These are phyloP conservation scores for Propithecus deckenii DNA, from an alignment of 2,797 vertebrate genomes.

Conservation along the genomic window DNA sequence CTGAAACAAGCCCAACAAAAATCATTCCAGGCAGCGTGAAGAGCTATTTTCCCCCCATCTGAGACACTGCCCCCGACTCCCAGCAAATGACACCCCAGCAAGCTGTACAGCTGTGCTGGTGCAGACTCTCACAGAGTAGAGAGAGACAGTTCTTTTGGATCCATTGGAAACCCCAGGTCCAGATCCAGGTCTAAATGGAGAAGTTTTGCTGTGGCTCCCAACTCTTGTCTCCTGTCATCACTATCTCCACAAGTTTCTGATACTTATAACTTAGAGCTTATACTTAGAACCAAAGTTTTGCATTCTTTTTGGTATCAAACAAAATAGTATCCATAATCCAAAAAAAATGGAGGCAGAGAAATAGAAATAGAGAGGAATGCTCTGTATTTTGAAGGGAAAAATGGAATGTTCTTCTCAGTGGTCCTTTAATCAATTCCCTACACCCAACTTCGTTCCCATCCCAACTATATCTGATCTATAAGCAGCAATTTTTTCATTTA, in stretches of 20 bases:
- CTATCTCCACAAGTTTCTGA: not conserved
- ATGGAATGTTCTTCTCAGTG: not conserved
- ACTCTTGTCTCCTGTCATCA: not conserved
- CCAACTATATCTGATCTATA: not conserved
- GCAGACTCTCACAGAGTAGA: not conserved
- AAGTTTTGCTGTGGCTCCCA: not conserved
- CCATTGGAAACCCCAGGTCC: not conserved
- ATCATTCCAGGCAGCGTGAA: not conserved
- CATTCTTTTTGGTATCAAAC: not conserved
- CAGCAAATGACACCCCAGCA: not conserved
- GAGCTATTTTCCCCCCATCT: not conserved
- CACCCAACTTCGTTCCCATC: not conserved
- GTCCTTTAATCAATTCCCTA: not conserved
- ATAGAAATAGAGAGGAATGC: not conserved
- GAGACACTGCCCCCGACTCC: not conserved
- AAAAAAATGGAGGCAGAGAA: not conserved
- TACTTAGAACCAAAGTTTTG: not conserved
- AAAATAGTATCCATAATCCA: not conserved
- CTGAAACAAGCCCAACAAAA: slow-evolving; percentile 33
- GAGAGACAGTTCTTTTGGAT: not conserved
- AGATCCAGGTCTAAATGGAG: not conserved
- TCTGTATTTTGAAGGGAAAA: not conserved
- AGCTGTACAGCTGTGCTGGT: rapidly evolving
- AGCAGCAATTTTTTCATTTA: not conserved
- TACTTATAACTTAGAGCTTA: too few relatives aligned